Conservation (phyloP, 2,888 invertebrate genomes). For the Macrostomum cliftonense region DNA sequence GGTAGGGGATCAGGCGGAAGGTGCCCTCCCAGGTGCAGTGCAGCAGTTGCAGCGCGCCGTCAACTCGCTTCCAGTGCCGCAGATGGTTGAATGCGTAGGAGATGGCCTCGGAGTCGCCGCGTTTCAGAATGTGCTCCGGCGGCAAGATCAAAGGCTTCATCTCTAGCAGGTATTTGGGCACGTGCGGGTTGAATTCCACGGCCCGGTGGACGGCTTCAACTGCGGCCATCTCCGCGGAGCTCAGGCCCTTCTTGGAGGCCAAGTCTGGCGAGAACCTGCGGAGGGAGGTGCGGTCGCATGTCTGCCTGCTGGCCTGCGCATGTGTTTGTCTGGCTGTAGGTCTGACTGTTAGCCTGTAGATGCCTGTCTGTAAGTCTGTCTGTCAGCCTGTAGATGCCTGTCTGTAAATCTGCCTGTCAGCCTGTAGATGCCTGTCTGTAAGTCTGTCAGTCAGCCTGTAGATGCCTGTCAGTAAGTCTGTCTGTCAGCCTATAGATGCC, state of each 20-base stretch:
- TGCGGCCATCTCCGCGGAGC: constrained; percentile 70
- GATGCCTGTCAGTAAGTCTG: no score
- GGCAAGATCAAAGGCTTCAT: constrained; percentile 81
- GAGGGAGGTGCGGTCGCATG: no score
- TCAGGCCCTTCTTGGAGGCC: constrained; percentile 61
- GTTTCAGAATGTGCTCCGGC: constrained; percentile 81
- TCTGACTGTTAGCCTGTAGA: no score
- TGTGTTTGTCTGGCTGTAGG: no score
- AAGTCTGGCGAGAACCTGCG: constrained; percentile 58
- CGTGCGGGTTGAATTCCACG: constrained; percentile 92
- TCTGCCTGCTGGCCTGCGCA: no score
- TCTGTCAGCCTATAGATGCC: no score
- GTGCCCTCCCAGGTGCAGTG: constrained; percentile 84
- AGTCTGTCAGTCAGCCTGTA: no score
- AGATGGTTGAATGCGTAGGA: constrained; percentile 89
- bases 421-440: no score
- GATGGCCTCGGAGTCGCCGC: constrained; percentile 87
- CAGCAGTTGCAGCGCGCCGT: constrained; percentile 73
- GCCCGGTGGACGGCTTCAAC: constrained; percentile 83
- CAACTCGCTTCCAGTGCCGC: constrained; percentile 83
- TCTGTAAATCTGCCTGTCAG: no score
- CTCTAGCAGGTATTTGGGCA: constrained; percentile 83
- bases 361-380: no score
- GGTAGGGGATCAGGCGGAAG: constrained; percentile 71
- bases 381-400: no score